Conservation (phyloP, 2,888 invertebrate genomes). For the Lasioglossum vierecki region DNA sequence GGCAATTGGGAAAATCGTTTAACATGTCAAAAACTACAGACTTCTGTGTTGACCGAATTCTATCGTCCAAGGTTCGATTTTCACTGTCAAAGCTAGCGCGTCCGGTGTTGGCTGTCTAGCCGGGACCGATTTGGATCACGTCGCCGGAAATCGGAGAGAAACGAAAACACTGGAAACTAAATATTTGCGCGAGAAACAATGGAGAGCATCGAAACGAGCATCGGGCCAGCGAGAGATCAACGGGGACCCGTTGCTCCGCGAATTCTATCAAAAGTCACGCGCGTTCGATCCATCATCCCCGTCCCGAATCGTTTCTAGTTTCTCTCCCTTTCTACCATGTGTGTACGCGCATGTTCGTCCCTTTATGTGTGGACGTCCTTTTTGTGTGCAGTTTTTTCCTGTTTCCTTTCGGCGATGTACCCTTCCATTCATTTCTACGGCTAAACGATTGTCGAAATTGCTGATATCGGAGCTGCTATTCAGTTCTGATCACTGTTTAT, state of each 20-base stretch:
- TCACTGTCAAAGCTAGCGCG: not conserved
- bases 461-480: slow-evolving; percentile 7
- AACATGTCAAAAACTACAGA: not conserved
- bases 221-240: not conserved
- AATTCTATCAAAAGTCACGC: not conserved
- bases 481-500: slow-evolving; percentile 13
- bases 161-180: slow-evolving; percentile 19
- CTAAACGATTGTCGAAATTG: slow-evolving; percentile 11
- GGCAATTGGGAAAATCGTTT: not conserved
- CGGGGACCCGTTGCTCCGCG: not conserved
- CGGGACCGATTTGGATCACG: not conserved
- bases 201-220: slow-evolving; percentile 8
- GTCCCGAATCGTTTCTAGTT: not conserved
- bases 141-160: slow-evolving; percentile 4
- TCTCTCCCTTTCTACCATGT: not conserved
- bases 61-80: not conserved
- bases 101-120: not conserved
- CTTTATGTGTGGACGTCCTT: not conserved
- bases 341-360: not conserved
- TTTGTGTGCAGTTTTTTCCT: not conserved
- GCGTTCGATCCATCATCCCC: not conserved
- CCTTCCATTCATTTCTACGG: not conserved
- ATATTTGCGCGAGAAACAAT: slow-evolving; percentile 41
- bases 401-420: not conserved
- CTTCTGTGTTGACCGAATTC: not conserved